A percentile compares a stretch with the other conserved stretches of the same genome.
Conservation (phyloP, 1,140 invertebrate genomes). For the Neodiprion lecontei region DNA sequence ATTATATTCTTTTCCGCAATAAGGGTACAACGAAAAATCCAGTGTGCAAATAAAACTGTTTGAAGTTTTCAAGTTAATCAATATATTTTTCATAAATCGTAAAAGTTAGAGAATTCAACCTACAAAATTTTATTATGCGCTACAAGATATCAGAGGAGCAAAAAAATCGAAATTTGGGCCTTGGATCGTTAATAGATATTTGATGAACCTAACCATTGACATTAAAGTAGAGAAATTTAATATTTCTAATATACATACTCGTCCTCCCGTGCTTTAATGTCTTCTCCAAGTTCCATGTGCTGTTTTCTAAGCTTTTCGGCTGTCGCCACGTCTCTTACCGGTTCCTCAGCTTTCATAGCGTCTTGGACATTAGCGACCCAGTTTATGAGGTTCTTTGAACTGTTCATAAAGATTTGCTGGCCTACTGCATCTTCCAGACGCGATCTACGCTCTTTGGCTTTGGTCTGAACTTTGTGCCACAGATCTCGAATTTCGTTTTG, state of each 20-base stretch:
- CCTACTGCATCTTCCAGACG: slow-evolving; percentile 92
- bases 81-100: too few species aligned
- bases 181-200: slow-evolving; percentile 16
- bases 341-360: slow-evolving; percentile 81
- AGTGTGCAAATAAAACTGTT: too few species aligned
- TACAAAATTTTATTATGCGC: not conserved
- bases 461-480: slow-evolving; percentile 87
- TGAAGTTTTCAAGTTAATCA: too few species aligned
- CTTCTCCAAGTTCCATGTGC: slow-evolving; percentile 89
- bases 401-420: slow-evolving; percentile 92
- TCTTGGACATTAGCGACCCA: slow-evolving; percentile 85
- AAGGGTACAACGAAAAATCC: too few species aligned
- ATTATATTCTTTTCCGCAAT: too few species aligned
- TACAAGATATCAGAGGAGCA: not conserved
- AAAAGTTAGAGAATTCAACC: too few species aligned
- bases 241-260: slow-evolving; percentile 66
- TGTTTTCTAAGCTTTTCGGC: slow-evolving; percentile 91
- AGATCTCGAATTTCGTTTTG: slow-evolving; percentile 86
- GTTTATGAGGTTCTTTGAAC: slow-evolving; percentile 77
- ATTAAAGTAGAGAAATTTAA: slow-evolving; percentile 9
- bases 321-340: slow-evolving; percentile 86
- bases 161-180: slow-evolving; percentile 13
- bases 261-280: slow-evolving; percentile 90
- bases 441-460: slow-evolving; percentile 80
- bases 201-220: not conserved